Evolutionary conservation across 1,140 invertebrate genomes (phyloP).

Genomic region (Rhysida immarginata): DNA sequence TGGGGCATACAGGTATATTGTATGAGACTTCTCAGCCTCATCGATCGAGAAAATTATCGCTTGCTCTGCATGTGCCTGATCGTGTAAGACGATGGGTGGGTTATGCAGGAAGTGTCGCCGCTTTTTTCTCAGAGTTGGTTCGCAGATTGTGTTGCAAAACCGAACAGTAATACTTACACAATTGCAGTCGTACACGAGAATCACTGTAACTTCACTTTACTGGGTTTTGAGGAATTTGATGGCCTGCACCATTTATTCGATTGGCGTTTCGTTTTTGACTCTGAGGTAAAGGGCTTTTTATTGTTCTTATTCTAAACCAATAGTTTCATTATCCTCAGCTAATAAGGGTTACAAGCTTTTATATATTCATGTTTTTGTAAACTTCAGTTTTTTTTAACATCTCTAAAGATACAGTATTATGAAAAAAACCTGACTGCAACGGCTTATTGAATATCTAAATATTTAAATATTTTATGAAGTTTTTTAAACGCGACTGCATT

Average conservation of each 20-base stretch:
- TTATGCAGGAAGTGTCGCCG: conserved; percentile 5
- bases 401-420: too few relatives aligned
- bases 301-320: too few relatives aligned
- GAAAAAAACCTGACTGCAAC: too few relatives aligned
- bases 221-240: conserved; percentile 3
- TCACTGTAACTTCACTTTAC: conserved; percentile 6
- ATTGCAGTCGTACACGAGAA: conserved; percentile 6
- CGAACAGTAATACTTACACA: conserved; percentile 1
- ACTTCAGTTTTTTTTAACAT: too few relatives aligned
- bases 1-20: not conserved
- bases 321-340: too few relatives aligned
- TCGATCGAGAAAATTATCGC: not conserved
- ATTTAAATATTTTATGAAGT: too few relatives aligned
- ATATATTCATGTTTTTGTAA: too few relatives aligned
- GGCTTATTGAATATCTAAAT: too few relatives aligned
- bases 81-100: not conserved
- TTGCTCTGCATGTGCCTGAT: not conserved
- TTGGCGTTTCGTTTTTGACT: conserved; percentile 1
- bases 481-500: too few relatives aligned
- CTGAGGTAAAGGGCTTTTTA: too few relatives aligned
- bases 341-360: too few relatives aligned
- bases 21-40: not conserved
- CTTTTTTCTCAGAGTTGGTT: conserved; percentile 1
- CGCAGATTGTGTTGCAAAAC: conserved; percentile 3
- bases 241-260: not conserved